Base-by-base conservation (phyloP, 2,888 invertebrate genomes). In the Blomia tropicalis region DNA sequence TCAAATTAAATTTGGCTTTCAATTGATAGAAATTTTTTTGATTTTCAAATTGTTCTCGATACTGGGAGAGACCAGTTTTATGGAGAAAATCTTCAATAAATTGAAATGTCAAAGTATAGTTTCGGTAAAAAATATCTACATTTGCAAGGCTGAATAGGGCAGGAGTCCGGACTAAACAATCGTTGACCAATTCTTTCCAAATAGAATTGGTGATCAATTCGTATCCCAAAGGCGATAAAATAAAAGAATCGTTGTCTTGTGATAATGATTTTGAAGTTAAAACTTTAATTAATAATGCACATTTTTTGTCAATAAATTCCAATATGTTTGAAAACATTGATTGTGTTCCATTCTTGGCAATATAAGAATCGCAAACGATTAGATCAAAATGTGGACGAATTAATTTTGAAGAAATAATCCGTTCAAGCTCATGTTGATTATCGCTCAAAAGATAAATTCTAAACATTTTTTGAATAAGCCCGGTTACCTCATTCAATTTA, bases 111-210 rank as follows among this genome's bases (percentile, higher is more conserved):
- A 83, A 82, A 70, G 77, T 80, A 71, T 87, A 93, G 72, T 87
- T 82, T 74, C 80, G 71, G 72, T 85, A 87, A 74, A 92, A 92
- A 64, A 83, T 76, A 71, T 88, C 83, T 0, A 91, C 90, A 76
- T 92, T 89, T 62, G 91, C 92, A 17, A 91, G 88, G 1, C 89
- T 87, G 77, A 88, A 91, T 70, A 92, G 85, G 7, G 84, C 74
- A n/a, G 67, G 62, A n/a, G 70, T 79, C 72, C 86, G 81, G 3
- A 72, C 70, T 66, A 76, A 74, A 29, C 77, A 70, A 58, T 71
- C 71, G 59, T 68, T 68, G n/a, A 83, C 80, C 70, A 87, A 82
- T 66, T 89, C 78, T 62, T 85, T 82, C 73, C 81, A 82, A 70
- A 88, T 87, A 71, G 90, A 85, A 72, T 88, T 84, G 0, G 88